Conservation (phyloP, 2,113 vertebrate genomes). For the Sinocyclocheilus anshuiensis region DNA sequence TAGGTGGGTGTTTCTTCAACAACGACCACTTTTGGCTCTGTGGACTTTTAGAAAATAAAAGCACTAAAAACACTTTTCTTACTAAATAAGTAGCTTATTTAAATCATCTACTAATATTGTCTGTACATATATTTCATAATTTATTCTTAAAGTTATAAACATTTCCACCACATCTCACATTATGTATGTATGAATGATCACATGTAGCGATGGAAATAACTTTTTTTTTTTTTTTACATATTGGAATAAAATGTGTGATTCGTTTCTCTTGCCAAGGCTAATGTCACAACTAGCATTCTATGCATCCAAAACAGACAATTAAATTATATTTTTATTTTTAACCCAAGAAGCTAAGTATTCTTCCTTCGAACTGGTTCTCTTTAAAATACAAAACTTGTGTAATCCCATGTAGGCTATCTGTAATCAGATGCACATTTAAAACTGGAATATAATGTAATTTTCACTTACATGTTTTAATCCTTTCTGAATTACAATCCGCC, state of each 20-base stretch:
- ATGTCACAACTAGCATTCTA: neutral
- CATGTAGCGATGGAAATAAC: neutral
- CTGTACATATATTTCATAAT: neutral
- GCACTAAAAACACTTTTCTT: neutral
- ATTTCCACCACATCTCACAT: neutral
- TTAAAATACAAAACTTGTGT: too few relatives aligned
- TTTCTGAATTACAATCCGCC: too few relatives aligned
- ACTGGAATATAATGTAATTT: too few relatives aligned
- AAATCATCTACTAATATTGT: neutral
- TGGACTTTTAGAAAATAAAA: neutral
- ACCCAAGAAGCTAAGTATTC: too few relatives aligned
- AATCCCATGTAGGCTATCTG: too few relatives aligned
- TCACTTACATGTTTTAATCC: too few relatives aligned
- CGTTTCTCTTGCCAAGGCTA: neutral
- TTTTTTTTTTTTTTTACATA: neutral
- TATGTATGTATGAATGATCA: neutral
- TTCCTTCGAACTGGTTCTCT: too few relatives aligned
- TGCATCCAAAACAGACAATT: neutral
- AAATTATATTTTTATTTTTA: neutral
- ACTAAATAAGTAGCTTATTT: conserved; percentile 3
- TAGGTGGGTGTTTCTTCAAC: neutral
- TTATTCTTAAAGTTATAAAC: neutral
- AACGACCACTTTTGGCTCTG: too few relatives aligned
- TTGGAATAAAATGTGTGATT: neutral
- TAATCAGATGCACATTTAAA: too few relatives aligned